Percentiles rank a stretch among this genome's conserved stretches.
phyloP scores from a whole-genome alignment of 2,797 vertebrate species.

The Stomatorhinus walkeri region DNA sequence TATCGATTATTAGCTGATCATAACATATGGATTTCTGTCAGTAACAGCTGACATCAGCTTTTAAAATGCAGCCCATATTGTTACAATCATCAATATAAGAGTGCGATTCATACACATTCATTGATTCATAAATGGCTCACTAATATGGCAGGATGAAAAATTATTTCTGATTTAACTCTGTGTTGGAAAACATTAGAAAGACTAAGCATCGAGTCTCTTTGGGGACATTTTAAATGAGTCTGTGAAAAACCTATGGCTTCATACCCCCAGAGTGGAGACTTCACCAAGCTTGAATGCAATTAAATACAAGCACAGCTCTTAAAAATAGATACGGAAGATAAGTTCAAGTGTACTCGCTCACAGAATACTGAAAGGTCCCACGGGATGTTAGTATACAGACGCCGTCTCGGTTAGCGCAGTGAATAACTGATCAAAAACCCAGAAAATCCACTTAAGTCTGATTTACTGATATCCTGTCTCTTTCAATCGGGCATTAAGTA shows the following conservation, averaged over 20 bases:
- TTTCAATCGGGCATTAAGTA: conserved; percentile 47
- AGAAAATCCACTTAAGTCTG: conserved; percentile 52
- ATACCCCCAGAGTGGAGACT: neutral
- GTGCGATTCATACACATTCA: neutral
- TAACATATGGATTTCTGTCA: neutral
- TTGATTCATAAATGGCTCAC: neutral
- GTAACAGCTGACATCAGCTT: neutral
- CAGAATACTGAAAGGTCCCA: conserved; percentile 40
- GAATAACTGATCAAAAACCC: conserved; percentile 43
- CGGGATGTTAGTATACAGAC: conserved; percentile 41
- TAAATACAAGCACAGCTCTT: conserved; percentile 43
- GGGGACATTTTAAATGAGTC: neutral
- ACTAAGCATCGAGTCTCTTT: neutral
- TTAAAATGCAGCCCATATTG: neutral
- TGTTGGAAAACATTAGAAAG: neutral
- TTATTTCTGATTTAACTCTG: neutral
- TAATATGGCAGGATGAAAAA: neutral
- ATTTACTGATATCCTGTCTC: conserved; percentile 45
- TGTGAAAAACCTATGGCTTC: neutral
- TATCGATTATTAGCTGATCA: neutral
- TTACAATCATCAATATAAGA: neutral
- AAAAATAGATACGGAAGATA: conserved; percentile 49
- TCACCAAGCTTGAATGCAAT: conserved; percentile 36
- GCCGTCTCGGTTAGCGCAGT: conserved; percentile 28
- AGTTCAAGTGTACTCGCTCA: conserved; percentile 34